Evolutionary conservation across 2,113 vertebrate species (phyloP), one percentile per base, ranked within the genome.

Genomic region (Trachemys scripta): DNA sequence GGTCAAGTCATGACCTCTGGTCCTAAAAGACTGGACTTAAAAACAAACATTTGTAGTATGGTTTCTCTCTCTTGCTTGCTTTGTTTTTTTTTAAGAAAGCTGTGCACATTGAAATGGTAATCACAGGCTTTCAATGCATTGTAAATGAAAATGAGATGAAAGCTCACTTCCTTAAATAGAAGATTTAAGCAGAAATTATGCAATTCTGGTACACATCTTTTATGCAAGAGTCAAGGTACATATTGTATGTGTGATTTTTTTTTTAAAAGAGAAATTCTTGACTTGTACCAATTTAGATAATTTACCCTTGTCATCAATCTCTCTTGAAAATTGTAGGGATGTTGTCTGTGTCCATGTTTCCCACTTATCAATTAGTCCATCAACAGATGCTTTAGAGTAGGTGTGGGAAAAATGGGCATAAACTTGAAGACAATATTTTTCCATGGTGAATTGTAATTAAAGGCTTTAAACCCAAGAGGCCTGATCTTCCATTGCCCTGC

Each of bases 211-310:
- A 29, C n/a, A 56, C 65, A 19, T 86, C 87, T 87, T 87, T 57
- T 92, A 57, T 81, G 80, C n/a, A 31, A 65, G 57, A 42, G 79
- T 86, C 79, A 92, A 86, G 79, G 93, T 89, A 88, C 79, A 82
- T n/a, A 83, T 76, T 51, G 47, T 35, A 31, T 50, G n/a, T 53
- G 79, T 24, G 75, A 69, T 35, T 94, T 92, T 29, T 81, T 49
- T n/a, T 53, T 72, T 38, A 31, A 62, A 78, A 92, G 56, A 50
- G 69, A 86, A 91, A 78, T 49, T 50, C 80, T 85, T 89, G 83
- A 83, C 50, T 89, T 89, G 54, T 47, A 83, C 87, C 83, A 72
- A 72, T 89, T 86, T 69, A 59, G 90, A 45, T 92, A 94, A 94
- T 94, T 92, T 75, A 42, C 27, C 72, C 83, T 72, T 89, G 78